Conservation (phyloP, 92 coral and sea anemone species). For the Chrysogorgia sp. region DNA sequence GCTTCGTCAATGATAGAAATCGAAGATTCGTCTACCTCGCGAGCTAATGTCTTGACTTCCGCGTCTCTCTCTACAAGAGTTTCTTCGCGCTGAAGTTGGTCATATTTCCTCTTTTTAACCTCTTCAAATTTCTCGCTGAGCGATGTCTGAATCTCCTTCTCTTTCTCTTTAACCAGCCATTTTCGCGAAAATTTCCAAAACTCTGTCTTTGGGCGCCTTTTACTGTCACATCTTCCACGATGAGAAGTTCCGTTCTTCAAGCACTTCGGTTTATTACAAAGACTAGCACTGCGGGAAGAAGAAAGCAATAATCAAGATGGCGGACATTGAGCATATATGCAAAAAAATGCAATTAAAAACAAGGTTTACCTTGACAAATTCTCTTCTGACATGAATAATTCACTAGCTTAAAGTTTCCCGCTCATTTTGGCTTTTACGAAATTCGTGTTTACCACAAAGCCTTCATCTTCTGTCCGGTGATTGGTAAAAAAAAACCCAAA, state of each 20-base stretch:
- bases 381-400: too few species aligned
- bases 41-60: background rate
- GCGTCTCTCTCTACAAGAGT: background rate
- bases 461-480: too few species aligned
- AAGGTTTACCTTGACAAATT: too few species aligned
- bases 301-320: background rate
- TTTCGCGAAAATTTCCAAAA: background rate
- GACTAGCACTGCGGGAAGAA: background rate
- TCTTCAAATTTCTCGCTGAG: background rate
- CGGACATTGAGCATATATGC: background rate
- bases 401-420: too few species aligned
- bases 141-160: background rate
- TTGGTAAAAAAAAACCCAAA: too few species aligned
- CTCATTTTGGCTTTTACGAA: too few species aligned
- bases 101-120: background rate
- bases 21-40: conserved; percentile 1
- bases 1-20: background rate
- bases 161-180: conserved; percentile 6
- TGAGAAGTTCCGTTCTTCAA: background rate
- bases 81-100: conserved; percentile 3
- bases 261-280: background rate
- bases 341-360: background rate
- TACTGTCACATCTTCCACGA: too few species aligned
- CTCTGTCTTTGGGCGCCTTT: background rate
- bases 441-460: too few species aligned